A percentile compares a stretch with the other conserved stretches of the same genome.
Evolutionary conservation across 2,797 vertebrate genomes (phyloP).

Genomic region (Thalassophryne amazonica): DNA sequence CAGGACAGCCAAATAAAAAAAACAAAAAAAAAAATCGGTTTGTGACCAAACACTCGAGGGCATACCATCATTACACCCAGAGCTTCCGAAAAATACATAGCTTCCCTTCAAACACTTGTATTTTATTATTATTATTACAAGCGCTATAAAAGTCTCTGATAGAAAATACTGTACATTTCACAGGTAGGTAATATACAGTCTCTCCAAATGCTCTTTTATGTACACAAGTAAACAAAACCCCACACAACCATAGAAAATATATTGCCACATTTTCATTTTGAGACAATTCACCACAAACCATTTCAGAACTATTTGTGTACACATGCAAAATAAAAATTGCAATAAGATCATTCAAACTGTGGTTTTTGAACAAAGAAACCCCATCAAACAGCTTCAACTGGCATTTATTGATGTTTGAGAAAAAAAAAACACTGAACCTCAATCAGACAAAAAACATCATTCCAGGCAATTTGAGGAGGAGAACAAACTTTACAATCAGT

Average conservation of each 20-base stretch:
- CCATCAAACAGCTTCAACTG: not conserved
- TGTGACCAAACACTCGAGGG: too few relatives aligned
- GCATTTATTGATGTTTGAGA: too few relatives aligned
- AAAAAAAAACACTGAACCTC: too few relatives aligned
- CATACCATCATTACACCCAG: conserved; percentile 31
- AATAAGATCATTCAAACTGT: not conserved
- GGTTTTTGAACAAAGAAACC: not conserved
- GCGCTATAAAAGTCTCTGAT: conserved; percentile 64
- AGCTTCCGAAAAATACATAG: conserved; percentile 14
- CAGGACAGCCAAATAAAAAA: conserved; percentile 30
- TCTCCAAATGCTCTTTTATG: conserved; percentile 59
- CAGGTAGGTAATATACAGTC: conserved; percentile 49
- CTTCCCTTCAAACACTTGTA: conserved; percentile 12
- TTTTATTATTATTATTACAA: conserved; percentile 53
- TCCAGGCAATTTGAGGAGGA: too few relatives aligned
- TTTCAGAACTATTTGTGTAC: conserved; percentile 6
- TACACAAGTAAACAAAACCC: conserved; percentile 50
- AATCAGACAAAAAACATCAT: too few relatives aligned
- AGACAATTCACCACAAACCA: not conserved
- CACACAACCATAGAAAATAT: conserved; percentile 26
- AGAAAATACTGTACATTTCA: conserved; percentile 79
- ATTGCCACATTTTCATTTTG: conserved; percentile 9
- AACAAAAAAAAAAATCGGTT: conserved; percentile 27
- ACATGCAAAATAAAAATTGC: not conserved
- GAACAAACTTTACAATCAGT: too few relatives aligned